Conservation (phyloP, 2,888 invertebrate species). For the Aleiodes leptofemur region DNA sequence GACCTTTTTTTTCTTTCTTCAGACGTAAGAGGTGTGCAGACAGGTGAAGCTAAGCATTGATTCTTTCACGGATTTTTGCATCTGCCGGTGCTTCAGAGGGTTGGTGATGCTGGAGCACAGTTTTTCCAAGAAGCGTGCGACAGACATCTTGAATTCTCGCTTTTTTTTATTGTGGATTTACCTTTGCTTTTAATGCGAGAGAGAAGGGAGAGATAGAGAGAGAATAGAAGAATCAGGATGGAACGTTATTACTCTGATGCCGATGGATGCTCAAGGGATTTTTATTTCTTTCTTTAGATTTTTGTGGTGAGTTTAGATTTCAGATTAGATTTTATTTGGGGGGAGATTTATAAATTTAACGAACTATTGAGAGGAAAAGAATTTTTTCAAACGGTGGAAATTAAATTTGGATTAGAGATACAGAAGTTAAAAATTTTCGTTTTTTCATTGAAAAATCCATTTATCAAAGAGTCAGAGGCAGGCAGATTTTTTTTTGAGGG, state of each 20-base stretch:
- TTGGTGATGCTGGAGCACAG: slow-evolving; percentile 63
- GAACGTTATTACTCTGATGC: slow-evolving; percentile 17
- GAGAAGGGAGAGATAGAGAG: neutral
- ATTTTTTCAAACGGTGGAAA: no score
- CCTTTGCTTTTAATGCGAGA: neutral
- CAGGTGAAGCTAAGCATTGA: slow-evolving; percentile 70
- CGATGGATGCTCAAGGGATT: neutral
- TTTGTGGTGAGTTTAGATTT: slow-evolving; percentile 19
- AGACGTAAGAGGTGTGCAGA: slow-evolving; percentile 66
- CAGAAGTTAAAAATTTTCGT: no score
- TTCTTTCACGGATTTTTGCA: slow-evolving; percentile 72
- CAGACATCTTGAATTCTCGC: slow-evolving; percentile 43
- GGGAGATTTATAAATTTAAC: slow-evolving; percentile 7
- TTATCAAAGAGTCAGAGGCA: no score
- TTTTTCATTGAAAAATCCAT: no score
- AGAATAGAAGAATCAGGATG: slow-evolving; percentile 4
- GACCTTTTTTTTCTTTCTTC: slow-evolving; percentile 49
- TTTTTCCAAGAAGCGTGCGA: slow-evolving; percentile 67
- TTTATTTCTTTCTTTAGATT: neutral
- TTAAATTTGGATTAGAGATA: no score
- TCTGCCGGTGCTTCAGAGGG: slow-evolving; percentile 65
- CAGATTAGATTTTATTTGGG: slow-evolving; percentile 2
- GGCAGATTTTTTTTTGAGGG: no score
- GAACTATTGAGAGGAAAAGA: neutral
- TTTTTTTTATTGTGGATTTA: slow-evolving; percentile 43